These are phyloP conservation scores for Chironomus tentans DNA, from an alignment of 2,888 invertebrate genomes.

Conservation along the genomic window DNA sequence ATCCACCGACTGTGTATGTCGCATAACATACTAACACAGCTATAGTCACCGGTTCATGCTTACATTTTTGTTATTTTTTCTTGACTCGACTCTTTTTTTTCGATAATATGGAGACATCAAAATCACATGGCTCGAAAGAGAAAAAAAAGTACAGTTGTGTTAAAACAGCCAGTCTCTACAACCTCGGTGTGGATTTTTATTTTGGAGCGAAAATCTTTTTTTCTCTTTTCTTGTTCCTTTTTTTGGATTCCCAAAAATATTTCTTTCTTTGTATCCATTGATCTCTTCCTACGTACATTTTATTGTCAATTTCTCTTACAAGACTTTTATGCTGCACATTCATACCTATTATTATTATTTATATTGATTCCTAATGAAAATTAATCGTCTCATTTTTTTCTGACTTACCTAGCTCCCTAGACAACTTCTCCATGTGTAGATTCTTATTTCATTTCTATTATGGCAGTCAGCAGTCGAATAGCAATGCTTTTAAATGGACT, in stretches of 20 bases:
- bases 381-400: neutral
- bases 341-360: neutral
- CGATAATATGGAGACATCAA: conserved; percentile 4
- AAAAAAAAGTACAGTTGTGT: conserved; percentile 22
- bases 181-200: neutral
- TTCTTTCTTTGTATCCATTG: neutral
- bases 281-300: neutral
- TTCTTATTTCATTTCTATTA: no score
- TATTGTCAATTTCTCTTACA: neutral
- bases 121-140: conserved; percentile 16
- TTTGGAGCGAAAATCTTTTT: conserved; percentile 25
- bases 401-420: neutral
- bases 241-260: neutral
- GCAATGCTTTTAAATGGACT: conserved; percentile 8
- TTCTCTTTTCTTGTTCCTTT: neutral
- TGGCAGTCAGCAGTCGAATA: neutral
- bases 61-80: neutral
- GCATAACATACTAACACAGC: conserved; percentile 13
- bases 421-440: neutral
- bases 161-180: conserved; percentile 7
- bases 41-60: conserved; percentile 17
- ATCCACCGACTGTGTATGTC: neutral
- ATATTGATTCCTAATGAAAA: neutral
- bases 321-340: neutral
- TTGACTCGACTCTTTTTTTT: neutral